Evolutionary conservation across 2,888 invertebrate genomes (phyloP).

Genomic region (Conomelus anceps): DNA sequence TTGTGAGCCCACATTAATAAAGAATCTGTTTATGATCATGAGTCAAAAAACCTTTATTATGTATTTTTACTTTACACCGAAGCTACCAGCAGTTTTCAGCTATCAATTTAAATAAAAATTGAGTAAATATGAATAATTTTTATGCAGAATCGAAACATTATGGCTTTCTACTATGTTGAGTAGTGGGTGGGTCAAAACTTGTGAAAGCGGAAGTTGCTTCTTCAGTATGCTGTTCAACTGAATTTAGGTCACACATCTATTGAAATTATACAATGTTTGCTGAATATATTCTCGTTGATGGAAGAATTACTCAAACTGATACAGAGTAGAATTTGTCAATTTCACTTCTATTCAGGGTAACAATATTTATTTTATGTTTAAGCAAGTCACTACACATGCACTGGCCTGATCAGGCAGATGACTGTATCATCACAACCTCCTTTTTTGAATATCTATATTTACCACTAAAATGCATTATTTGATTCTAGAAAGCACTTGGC

Average conservation of each 20-base stretch:
- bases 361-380: too few relatives aligned
- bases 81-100: not conserved
- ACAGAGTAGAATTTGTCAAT: not conserved
- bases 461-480: too few relatives aligned
- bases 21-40: too few relatives aligned
- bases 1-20: too few relatives aligned
- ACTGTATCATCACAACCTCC: too few relatives aligned
- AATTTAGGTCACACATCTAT: not conserved
- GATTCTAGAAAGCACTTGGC: too few relatives aligned
- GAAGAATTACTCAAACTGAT: not conserved
- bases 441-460: too few relatives aligned
- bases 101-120: not conserved
- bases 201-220: not conserved
- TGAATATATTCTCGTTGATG: not conserved
- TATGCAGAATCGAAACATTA: not conserved
- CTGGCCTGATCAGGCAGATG: too few relatives aligned
- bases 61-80: too few relatives aligned
- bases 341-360: too few relatives aligned
- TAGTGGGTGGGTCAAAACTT: not conserved
- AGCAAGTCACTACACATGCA: too few relatives aligned
- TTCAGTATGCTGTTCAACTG: not conserved
- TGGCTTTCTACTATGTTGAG: not conserved
- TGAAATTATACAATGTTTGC: not conserved
- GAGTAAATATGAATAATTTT: not conserved
- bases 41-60: too few relatives aligned